A percentile compares a stretch with the other conserved stretches of the same genome.
Conservation (phyloP, 2,113 vertebrate species). For the Suricata suricatta region DNA sequence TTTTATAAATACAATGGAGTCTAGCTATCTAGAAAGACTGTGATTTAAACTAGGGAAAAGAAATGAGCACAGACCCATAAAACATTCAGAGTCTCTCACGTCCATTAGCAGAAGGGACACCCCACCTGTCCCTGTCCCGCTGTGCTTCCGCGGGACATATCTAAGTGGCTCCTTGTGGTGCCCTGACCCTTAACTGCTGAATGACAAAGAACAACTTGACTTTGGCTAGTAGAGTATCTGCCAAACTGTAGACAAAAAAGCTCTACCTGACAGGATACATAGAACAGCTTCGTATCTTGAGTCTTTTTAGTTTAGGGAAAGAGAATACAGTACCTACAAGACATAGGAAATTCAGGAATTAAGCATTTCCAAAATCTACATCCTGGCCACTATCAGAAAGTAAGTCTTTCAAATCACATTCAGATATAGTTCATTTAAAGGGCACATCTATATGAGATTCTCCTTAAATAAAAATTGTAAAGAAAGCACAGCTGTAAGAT, state of each 20-base stretch:
- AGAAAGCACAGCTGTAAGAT: background rate
- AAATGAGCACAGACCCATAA: background rate
- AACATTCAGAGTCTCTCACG: background rate
- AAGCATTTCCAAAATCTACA: background rate
- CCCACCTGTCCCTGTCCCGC: background rate
- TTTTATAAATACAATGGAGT: background rate
- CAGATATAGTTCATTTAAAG: slow-evolving; percentile 3
- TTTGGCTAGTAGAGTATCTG: background rate
- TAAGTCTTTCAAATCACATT: background rate
- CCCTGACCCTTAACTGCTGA: background rate
- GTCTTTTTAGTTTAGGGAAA: background rate
- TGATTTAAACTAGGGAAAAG: background rate
- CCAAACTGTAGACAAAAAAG: background rate
- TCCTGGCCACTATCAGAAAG: background rate
- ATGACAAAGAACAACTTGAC: background rate
- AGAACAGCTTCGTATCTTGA: background rate
- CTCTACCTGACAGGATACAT: background rate
- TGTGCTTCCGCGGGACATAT: background rate
- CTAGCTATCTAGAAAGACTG: background rate
- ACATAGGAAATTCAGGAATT: background rate
- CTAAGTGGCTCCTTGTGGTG: background rate
- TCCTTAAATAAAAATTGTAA: slow-evolving; percentile 16
- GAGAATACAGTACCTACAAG: background rate
- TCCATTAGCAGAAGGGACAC: background rate
- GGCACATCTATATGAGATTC: background rate